Evolutionary conservation across 2,113 vertebrate species (phyloP).

Genomic region (Forbesichthys papilliferus): DNA sequence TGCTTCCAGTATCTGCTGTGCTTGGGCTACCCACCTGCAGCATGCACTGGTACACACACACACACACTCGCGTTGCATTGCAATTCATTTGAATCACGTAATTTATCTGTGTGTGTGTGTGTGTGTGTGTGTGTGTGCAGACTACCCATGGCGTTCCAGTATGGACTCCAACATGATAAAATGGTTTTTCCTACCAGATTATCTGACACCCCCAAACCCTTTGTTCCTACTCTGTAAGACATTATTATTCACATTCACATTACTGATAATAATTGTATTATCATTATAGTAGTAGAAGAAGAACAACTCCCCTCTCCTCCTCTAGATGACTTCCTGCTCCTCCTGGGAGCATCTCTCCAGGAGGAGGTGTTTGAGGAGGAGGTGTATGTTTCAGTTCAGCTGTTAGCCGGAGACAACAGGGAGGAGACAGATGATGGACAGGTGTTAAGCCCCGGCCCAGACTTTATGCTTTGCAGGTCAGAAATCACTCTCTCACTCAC

Average conservation of each 20-base stretch:
- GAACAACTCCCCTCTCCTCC: background rate
- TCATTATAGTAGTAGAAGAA: background rate
- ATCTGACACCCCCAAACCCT: constrained; percentile 87
- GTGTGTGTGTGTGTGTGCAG: constrained; percentile 62
- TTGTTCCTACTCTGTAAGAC: constrained; percentile 92
- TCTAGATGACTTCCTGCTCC: constrained; percentile 91
- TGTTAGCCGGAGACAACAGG: constrained; percentile 90
- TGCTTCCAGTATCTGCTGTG: constrained; percentile 92
- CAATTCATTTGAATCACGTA: background rate
- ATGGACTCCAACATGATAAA: constrained; percentile 94
- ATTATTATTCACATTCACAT: background rate
- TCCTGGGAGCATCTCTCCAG: constrained; percentile 91
- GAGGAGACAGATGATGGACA: constrained; percentile 73
- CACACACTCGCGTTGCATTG: background rate
- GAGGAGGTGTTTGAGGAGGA: constrained; percentile 93
- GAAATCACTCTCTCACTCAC: no score
- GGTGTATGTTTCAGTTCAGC: constrained; percentile 79
- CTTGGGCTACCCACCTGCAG: constrained; percentile 90
- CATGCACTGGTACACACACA: constrained; percentile 79
- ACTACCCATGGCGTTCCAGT: constrained; percentile 91
- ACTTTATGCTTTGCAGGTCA: constrained; percentile 81
- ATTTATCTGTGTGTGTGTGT: background rate
- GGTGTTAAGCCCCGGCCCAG: constrained; percentile 84
- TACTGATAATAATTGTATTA: background rate
- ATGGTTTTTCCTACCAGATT: constrained; percentile 94